phyloP scores from a whole-genome alignment of 2,888 invertebrate species.

The Microctonus hyperodae region DNA sequence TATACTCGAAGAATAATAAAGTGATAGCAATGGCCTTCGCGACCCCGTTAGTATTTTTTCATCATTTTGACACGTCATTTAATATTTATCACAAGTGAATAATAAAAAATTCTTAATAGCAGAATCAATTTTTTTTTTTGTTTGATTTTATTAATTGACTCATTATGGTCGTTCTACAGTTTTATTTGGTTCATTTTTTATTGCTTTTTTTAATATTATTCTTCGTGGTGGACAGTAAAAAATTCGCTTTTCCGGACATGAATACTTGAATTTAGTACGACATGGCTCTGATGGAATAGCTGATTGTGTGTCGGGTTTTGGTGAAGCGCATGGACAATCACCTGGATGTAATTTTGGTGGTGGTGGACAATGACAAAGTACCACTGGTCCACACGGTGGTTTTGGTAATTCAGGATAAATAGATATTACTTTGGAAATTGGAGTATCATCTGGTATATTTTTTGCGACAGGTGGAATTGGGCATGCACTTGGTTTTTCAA shows the following conservation, averaged over 20 bases:
- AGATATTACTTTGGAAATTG: neutral
- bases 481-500: constrained; percentile 34
- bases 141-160: no score
- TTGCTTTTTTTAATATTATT: constrained; percentile 10
- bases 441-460: neutral
- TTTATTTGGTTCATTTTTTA: constrained; percentile 12
- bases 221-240: constrained; percentile 37
- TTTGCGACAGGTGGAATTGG: constrained; percentile 21
- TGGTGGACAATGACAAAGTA: constrained; percentile 51
- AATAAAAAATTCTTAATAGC: constrained; percentile 10
- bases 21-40: neutral
- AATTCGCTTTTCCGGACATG: constrained; percentile 38
- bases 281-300: constrained; percentile 38
- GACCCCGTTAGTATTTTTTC: neutral
- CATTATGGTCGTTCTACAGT: no score
- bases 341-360: constrained; percentile 53
- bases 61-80: neutral
- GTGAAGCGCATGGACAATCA: constrained; percentile 47
- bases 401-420: constrained; percentile 43
- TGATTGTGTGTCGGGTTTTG: constrained; percentile 11
- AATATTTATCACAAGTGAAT: neutral
- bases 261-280: constrained; percentile 36
- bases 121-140: constrained; percentile 10
- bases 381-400: constrained; percentile 47
- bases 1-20: neutral